These are phyloP conservation scores for Andrena chrysosceles DNA, from an alignment of 2,888 invertebrate species.

Conservation along the genomic window DNA sequence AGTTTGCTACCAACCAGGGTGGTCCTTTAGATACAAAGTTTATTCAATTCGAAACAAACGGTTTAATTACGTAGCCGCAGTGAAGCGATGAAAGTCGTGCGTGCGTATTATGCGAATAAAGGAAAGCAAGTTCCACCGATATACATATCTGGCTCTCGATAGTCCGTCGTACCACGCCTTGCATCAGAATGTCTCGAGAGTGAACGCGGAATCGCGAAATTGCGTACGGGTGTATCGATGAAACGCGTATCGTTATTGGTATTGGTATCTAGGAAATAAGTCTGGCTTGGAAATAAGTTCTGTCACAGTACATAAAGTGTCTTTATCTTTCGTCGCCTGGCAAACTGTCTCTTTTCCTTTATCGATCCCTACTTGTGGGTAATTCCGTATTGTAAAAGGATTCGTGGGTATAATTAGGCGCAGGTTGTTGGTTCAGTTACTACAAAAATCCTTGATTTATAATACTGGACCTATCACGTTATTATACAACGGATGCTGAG, in stretches of 20 bases:
- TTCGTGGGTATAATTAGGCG: background rate
- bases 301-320: background rate
- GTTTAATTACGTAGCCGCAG: slow-evolving; percentile 36
- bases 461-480: background rate
- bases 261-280: slow-evolving; percentile 28
- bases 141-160: slow-evolving; percentile 65
- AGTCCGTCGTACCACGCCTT: slow-evolving; percentile 74
- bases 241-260: slow-evolving; percentile 30
- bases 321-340: slow-evolving; percentile 1
- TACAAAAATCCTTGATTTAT: slow-evolving; percentile 10
- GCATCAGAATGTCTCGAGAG: slow-evolving; percentile 74
- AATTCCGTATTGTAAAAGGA: background rate
- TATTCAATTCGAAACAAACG: background rate
- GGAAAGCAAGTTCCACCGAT: slow-evolving; percentile 68
- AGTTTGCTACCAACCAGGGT: background rate
- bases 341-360: background rate
- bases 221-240: slow-evolving; percentile 58
- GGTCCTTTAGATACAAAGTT: background rate
- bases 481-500: slow-evolving; percentile 1
- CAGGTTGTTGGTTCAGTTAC: background rate
- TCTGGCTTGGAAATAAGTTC: background rate
- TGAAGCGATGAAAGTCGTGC: slow-evolving; percentile 62
- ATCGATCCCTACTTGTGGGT: background rate
- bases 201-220: slow-evolving; percentile 70
- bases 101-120: slow-evolving; percentile 60